A percentile compares a stretch with the other conserved stretches of the same genome.
phyloP scores from a whole-genome alignment of 2,888 invertebrate genomes.

The Masnerella sp. region DNA sequence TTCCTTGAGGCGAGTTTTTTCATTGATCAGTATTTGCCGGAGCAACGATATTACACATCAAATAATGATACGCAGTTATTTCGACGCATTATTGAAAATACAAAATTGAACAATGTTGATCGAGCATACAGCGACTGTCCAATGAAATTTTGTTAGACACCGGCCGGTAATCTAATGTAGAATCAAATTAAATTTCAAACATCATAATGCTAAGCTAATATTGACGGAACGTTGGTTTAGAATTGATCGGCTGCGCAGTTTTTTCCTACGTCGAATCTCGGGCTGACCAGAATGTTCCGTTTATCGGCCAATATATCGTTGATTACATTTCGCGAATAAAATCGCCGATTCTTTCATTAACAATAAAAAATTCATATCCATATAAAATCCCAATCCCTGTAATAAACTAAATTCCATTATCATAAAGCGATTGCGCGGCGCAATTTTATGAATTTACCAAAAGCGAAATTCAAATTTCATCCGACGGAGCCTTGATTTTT shows the following conservation, averaged over 20 bases:
- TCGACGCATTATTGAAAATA: constrained; percentile 11
- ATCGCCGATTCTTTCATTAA: constrained; percentile 17
- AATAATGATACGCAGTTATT: neutral
- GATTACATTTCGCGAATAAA: constrained; percentile 16
- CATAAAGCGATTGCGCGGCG: constrained; percentile 1
- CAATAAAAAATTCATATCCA: constrained; percentile 25
- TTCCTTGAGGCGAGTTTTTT: neutral
- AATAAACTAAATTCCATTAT: constrained; percentile 21
- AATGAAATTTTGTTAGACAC: constrained; percentile 7
- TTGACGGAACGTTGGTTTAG: constrained; percentile 22
- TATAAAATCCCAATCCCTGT: constrained; percentile 6
- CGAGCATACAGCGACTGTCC: neutral
- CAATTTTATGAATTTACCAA: too few species aligned
- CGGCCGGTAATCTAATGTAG: constrained; percentile 14
- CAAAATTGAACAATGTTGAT: constrained; percentile 11
- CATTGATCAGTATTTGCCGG: neutral
- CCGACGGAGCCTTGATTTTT: too few species aligned
- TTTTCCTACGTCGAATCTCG: constrained; percentile 7
- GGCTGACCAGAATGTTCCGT: neutral
- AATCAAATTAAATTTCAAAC: constrained; percentile 25
- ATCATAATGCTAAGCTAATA: constrained; percentile 21
- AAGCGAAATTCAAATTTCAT: too few species aligned
- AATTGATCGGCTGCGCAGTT: constrained; percentile 13
- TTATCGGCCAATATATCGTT: constrained; percentile 13
- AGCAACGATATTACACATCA: neutral